Base-by-base conservation (phyloP, 2,888 invertebrate genomes). In the Diaperis boleti region DNA sequence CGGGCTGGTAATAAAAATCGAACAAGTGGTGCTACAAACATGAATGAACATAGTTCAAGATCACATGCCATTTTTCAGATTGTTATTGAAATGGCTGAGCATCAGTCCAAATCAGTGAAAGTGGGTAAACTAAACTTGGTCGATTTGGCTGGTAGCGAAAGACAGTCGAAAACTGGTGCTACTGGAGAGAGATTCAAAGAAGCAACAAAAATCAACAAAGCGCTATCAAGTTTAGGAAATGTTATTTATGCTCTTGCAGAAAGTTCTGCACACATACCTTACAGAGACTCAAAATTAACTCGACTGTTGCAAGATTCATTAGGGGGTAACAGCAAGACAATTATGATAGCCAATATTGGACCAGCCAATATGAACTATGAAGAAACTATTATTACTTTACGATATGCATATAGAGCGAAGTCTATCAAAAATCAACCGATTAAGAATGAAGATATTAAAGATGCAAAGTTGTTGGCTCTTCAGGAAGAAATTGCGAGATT, bases 261-360 rank as follows among this genome's bases (percentile, higher is more conserved):
- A 75, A 94, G 92, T 82, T 94, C 94, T 56, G 91, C 94, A 0
- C 98, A 98, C 79, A 94, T 99, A 74, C 98, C 98, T 1, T 99
- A 99, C 83, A 84, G 98, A 78, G 98, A 98, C 82, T 98, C 98
- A 2, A 98, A 98, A 84, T 84, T 99, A 59, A 99, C 99, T 5
- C 87, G 98, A 52, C 85, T 99, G 56, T 85, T 99, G 62, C 98
- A 98, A 85, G 98, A 99, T 84, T 98, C 98, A 0, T 85, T 99
- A 41, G 99, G 99, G 59, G 99, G 99, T 15, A 76, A 76, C 45
- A 96, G 98, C 39, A 96, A 96, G 82, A 99, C 99, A 1, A 95
- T 99, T 56, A 99, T 99, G 98, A 95, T 99, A 55, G 99, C 99
- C 6, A 98, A 98, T 81, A 92, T 99, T 76, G 98, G 98, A 0